Conservation (phyloP, 2,113 vertebrate genomes). For the Cnemophilus loriae region DNA sequence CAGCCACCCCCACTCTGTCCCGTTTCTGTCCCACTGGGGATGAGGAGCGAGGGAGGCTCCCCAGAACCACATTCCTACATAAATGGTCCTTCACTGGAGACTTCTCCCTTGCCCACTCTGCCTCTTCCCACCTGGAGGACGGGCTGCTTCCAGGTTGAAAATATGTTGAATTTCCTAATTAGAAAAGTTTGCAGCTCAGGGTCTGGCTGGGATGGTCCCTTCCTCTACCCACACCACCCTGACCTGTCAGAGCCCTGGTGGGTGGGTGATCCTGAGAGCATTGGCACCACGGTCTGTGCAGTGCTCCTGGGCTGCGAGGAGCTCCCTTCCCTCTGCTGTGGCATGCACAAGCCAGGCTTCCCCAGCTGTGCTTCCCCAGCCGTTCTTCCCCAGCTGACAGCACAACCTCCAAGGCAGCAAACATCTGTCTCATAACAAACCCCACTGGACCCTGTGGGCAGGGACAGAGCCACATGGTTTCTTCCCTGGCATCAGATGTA, state of each 20-base stretch:
- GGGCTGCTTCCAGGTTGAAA: neutral
- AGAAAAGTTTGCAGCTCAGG: neutral
- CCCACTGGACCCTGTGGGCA: fast-evolving
- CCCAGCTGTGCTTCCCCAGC: neutral
- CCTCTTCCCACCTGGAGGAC: neutral
- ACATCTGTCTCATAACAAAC: neutral
- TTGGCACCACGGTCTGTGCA: fast-evolving
- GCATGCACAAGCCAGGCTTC: neutral
- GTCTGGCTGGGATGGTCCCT: neutral
- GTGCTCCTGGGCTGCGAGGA: fast-evolving
- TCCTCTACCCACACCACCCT: neutral
- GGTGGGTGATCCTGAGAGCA: fast-evolving
- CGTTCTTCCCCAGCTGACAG: fast-evolving
- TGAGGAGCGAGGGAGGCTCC: neutral
- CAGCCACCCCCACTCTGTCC: too few relatives aligned
- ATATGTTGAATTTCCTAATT: neutral
- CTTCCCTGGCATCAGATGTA: neutral
- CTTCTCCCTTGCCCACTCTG: neutral
- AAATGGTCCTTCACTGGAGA: neutral
- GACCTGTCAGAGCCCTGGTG: neutral
- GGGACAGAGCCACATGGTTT: neutral
- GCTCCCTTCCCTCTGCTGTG: neutral
- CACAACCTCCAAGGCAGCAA: neutral
- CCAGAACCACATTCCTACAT: neutral
- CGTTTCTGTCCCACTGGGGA: neutral